These are phyloP conservation scores for Drosophila recens DNA, from an alignment of 2,888 invertebrate species.

Conservation along the genomic window DNA sequence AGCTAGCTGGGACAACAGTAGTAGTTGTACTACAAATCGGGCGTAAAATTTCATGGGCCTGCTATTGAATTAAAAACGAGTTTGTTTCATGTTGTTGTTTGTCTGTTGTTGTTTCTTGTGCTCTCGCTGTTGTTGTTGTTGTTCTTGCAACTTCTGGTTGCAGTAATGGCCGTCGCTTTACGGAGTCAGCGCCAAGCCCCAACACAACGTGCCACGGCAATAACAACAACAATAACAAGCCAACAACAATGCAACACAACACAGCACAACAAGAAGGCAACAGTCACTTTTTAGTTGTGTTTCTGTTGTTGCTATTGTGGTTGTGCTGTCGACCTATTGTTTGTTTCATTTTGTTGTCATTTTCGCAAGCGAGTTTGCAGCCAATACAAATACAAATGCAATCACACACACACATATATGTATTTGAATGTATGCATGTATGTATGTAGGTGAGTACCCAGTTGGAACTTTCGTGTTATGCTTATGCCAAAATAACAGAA, in stretches of 20 bases:
- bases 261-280: constrained; percentile 29
- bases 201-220: constrained; percentile 59
- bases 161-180: constrained; percentile 68
- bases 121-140: constrained; percentile 30
- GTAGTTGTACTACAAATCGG: constrained; percentile 83
- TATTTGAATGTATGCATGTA: constrained; percentile 31
- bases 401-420: constrained; percentile 1
- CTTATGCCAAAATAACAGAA: constrained; percentile 12
- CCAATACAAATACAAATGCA: constrained; percentile 28
- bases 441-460: constrained; percentile 32
- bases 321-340: constrained; percentile 69
- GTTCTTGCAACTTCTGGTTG: constrained; percentile 64
- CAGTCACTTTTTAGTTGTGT: constrained; percentile 67
- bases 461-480: constrained; percentile 14
- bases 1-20: constrained; percentile 68
- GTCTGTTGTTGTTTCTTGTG: constrained; percentile 16
- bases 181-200: constrained; percentile 59
- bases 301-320: constrained; percentile 49
- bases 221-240: constrained; percentile 44
- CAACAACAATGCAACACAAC: constrained; percentile 36
- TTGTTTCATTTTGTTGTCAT: constrained; percentile 72
- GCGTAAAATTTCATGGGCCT: constrained; percentile 83
- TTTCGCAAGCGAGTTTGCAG: constrained; percentile 68
- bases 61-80: constrained; percentile 82
- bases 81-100: constrained; percentile 60